phyloP scores from a whole-genome alignment of 1,140 invertebrate genomes.

The Eriocheir sinensis region DNA sequence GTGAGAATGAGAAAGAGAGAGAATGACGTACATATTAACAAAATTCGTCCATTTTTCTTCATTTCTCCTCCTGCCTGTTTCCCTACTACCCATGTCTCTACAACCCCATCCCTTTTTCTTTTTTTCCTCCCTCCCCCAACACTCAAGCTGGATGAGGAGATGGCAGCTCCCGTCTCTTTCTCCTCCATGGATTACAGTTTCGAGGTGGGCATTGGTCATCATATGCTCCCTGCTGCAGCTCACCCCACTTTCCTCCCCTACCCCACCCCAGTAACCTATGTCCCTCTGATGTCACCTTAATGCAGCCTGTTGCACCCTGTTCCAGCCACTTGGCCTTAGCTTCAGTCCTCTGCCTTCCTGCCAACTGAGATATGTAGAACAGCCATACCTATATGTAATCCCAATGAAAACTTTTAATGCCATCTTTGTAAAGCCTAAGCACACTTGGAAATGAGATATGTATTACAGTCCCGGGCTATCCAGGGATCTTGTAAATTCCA shows the following conservation, averaged over 20 bases:
- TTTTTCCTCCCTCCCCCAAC: slow-evolving; percentile 24
- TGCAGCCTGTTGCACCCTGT: neutral
- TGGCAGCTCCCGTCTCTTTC: slow-evolving; percentile 90
- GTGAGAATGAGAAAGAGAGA: slow-evolving; percentile 22
- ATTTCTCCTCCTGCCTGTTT: neutral
- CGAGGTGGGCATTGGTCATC: slow-evolving; percentile 83
- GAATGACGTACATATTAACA: neutral
- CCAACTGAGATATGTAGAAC: neutral
- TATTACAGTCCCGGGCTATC: too few species aligned
- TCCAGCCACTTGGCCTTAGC: neutral
- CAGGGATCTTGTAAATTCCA: too few species aligned
- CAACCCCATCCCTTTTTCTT: neutral
- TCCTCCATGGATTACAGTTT: slow-evolving; percentile 96
- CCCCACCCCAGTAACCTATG: neutral
- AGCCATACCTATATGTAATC: too few species aligned
- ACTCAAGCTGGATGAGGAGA: slow-evolving; percentile 72
- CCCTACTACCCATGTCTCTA: neutral
- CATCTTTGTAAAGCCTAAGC: too few species aligned
- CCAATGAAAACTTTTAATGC: too few species aligned
- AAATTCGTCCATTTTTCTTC: neutral
- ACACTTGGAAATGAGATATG: too few species aligned
- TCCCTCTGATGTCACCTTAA: neutral
- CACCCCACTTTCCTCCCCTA: neutral
- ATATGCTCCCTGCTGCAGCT: slow-evolving; percentile 23
- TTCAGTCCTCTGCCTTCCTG: neutral